These are phyloP conservation scores for Drosophila miranda DNA, from an alignment of 1,140 invertebrate genomes.

Conservation along the genomic window DNA sequence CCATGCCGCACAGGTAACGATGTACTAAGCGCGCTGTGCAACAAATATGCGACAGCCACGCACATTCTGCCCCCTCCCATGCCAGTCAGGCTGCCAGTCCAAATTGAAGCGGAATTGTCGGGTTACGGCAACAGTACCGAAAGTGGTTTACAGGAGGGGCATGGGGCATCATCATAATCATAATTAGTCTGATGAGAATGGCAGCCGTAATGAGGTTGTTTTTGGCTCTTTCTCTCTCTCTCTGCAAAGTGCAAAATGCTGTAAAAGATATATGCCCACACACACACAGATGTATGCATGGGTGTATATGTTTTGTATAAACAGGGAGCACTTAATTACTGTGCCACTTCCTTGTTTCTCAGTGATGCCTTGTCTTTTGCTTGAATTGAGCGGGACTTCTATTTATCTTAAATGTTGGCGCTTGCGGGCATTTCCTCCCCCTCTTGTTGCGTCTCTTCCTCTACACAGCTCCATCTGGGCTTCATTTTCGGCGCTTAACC, in stretches of 20 bases:
- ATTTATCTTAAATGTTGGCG: constrained; percentile 64
- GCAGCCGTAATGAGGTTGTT: constrained; percentile 44
- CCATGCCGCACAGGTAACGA: constrained; percentile 57
- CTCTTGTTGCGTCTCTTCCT: no score
- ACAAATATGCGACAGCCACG: constrained; percentile 56
- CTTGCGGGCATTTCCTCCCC: constrained; percentile 48
- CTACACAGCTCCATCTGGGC: constrained; percentile 58
- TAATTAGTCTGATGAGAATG: constrained; percentile 59
- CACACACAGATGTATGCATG: background rate
- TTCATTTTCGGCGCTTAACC: constrained; percentile 63
- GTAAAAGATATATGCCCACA: constrained; percentile 37
- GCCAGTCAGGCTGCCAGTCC: constrained; percentile 42
- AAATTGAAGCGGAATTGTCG: no score
- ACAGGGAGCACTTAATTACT: constrained; percentile 62
- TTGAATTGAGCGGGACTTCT: constrained; percentile 51
- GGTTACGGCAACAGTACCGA: background rate
- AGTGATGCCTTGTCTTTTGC: constrained; percentile 33
- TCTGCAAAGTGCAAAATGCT: constrained; percentile 57
- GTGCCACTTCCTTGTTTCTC: constrained; percentile 56
- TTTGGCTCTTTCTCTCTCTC: background rate
- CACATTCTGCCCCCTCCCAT: constrained; percentile 32
- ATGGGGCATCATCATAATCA: constrained; percentile 55
- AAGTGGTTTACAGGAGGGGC: background rate
- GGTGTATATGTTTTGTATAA: constrained; percentile 1
- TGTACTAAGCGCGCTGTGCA: constrained; percentile 56